These are phyloP conservation scores for Marmota monax DNA, from an alignment of 2,113 vertebrate species.

Conservation along the genomic window DNA sequence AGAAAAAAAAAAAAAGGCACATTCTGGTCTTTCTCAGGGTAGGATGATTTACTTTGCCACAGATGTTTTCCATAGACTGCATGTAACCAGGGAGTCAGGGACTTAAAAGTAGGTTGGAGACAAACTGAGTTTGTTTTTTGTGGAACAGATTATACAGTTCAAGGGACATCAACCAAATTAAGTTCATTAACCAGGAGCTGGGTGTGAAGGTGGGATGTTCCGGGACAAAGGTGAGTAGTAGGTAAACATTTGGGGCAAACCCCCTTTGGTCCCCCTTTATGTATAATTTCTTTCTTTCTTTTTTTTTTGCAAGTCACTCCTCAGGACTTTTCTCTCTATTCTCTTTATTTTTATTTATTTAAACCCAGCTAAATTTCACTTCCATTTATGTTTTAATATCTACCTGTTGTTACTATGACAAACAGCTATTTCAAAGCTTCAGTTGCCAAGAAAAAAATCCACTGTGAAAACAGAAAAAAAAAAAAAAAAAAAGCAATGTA, in stretches of 20 bases:
- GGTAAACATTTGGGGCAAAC: slow-evolving; percentile 66
- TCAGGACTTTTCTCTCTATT: not conserved
- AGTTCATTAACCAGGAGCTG: slow-evolving; percentile 83
- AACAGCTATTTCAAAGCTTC: not conserved
- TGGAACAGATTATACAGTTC: slow-evolving; percentile 82
- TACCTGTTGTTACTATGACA: not conserved
- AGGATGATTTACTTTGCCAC: slow-evolving; percentile 85
- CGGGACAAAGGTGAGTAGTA: slow-evolving; percentile 73
- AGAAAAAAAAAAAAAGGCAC: slow-evolving; percentile 56
- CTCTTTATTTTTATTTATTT: not conserved
- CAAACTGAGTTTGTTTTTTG: slow-evolving; percentile 79
- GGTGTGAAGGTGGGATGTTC: slow-evolving; percentile 75
- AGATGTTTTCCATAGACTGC: slow-evolving; percentile 90
- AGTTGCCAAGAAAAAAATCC: not conserved
- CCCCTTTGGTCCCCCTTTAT: not conserved
- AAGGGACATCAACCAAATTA: slow-evolving; percentile 81
- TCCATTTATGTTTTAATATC: not conserved
- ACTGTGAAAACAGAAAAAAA: not conserved
- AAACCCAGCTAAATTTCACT: slow-evolving; percentile 10
- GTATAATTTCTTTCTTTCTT: not conserved
- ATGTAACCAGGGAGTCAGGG: slow-evolving; percentile 82
- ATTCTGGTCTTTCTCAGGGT: slow-evolving; percentile 85
- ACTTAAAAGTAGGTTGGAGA: slow-evolving; percentile 84
- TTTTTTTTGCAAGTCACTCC: not conserved
- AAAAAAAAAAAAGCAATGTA: not conserved